phyloP scores from a whole-genome alignment of 2,113 vertebrate species.

The Cinclus cinclus region DNA sequence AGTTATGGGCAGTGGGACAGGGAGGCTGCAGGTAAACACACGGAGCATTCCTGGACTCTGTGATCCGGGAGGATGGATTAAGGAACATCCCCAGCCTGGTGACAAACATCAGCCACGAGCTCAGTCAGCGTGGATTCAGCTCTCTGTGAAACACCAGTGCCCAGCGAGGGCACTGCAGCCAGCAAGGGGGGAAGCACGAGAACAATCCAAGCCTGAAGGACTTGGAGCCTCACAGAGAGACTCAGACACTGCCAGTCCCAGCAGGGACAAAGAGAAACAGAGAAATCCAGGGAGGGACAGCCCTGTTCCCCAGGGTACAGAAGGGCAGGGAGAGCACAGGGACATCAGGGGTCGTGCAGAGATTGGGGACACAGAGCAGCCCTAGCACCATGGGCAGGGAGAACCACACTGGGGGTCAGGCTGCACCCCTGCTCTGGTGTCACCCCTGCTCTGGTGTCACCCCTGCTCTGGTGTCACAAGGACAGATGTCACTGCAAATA shows the following conservation, averaged over 20 bases:
- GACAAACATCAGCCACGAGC: neutral
- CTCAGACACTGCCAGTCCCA: neutral
- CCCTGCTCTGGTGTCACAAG: accelerated
- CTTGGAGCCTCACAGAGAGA: neutral
- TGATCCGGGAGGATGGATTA: no score
- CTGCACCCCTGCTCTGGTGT: neutral
- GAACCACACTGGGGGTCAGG: neutral
- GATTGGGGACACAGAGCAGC: neutral
- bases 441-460: neutral
- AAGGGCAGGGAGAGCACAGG: neutral
- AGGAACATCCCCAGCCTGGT: neutral
- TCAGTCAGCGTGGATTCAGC: neutral
- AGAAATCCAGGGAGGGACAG: neutral
- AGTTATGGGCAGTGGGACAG: neutral
- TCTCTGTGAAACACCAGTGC: neutral
- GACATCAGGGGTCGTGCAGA: neutral
- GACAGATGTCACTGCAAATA: neutral
- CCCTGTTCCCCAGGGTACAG: accelerated
- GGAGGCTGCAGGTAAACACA: neutral
- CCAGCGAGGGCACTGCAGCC: neutral
- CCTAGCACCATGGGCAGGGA: accelerated
- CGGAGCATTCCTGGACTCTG: neutral
- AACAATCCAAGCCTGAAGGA: no score
- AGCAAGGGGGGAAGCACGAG: accelerated
- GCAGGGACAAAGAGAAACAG: accelerated